Percentiles rank a stretch among this genome's conserved stretches.
Evolutionary conservation across 1,140 invertebrate species (phyloP).

Genomic region (Pseudachorutes palmiensis): DNA sequence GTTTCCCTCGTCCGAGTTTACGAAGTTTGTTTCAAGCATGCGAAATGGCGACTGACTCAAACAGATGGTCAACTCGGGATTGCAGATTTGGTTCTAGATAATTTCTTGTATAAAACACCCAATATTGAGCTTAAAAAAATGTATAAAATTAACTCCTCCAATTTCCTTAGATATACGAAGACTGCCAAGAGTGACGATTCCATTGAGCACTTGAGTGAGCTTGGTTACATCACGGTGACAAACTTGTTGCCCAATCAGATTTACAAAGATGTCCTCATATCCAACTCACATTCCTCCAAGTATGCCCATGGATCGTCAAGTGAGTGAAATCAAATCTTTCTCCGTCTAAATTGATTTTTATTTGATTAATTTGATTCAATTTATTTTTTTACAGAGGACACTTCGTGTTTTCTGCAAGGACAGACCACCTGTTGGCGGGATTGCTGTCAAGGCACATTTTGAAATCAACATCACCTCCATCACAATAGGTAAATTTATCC

Average conservation of each 20-base stretch:
- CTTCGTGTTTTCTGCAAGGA: constrained; percentile 80
- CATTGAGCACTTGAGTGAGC: constrained; percentile 89
- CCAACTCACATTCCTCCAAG: constrained; percentile 79
- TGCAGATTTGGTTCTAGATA: constrained; percentile 87
- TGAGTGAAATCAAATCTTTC: too few species aligned
- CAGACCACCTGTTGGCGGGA: constrained; percentile 87
- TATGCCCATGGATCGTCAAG: constrained; percentile 75
- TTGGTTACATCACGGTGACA: constrained; percentile 92
- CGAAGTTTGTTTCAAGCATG: constrained; percentile 97
- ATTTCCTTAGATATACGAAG: constrained; percentile 69
- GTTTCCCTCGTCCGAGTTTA: constrained; percentile 71
- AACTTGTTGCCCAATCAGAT: constrained; percentile 90
- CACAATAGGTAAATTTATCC: constrained; percentile 61
- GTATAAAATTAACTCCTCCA: not conserved
- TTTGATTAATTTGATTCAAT: constrained; percentile 17
- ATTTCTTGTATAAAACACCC: constrained; percentile 67
- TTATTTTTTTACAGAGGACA: constrained; percentile 53
- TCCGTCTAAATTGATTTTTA: too few species aligned
- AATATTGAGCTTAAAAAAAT: not conserved
- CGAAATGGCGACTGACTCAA: constrained; percentile 96
- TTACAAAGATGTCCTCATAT: constrained; percentile 83
- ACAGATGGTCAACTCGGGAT: constrained; percentile 95
- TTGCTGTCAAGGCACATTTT: constrained; percentile 97
- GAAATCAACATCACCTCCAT: constrained; percentile 91
- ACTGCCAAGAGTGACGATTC: constrained; percentile 94